Conservation (phyloP, 2,797 vertebrate genomes). For the Macrochelys suwanniensis region DNA sequence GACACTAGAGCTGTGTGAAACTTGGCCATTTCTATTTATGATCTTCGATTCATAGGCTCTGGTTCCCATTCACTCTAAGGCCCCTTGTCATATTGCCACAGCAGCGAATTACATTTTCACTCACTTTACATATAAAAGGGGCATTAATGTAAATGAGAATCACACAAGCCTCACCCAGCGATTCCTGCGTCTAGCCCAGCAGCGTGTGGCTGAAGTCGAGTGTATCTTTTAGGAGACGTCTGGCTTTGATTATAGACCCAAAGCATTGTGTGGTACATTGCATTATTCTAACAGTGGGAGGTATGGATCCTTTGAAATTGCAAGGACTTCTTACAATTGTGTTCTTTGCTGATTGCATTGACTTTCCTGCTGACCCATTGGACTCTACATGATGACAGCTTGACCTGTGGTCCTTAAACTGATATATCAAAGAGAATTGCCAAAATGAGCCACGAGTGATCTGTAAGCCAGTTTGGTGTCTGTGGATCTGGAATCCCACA, state of each 20-base stretch:
- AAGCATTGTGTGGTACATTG: neutral
- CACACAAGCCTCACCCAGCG: neutral
- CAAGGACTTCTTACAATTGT: neutral
- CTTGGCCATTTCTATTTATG: neutral
- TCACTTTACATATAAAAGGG: neutral
- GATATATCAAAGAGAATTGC: neutral
- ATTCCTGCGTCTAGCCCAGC: neutral
- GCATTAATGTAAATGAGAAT: neutral
- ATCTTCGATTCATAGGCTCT: neutral
- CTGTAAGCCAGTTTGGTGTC: neutral
- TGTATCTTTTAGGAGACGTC: neutral
- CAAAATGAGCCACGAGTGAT: neutral
- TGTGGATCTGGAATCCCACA: neutral
- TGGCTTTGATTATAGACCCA: neutral
- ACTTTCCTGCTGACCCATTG: neutral
- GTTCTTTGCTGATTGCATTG: neutral
- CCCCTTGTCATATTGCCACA: neutral
- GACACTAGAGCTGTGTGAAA: neutral
- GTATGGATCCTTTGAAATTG: neutral
- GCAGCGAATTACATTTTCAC: neutral
- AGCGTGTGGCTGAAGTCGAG: neutral
- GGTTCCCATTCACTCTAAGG: too few relatives aligned
- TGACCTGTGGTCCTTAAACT: neutral
- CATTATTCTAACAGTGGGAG: neutral
- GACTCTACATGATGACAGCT: neutral